Base-by-base conservation (phyloP, 2,888 invertebrate species). In the Barypeithes pellucidus region DNA sequence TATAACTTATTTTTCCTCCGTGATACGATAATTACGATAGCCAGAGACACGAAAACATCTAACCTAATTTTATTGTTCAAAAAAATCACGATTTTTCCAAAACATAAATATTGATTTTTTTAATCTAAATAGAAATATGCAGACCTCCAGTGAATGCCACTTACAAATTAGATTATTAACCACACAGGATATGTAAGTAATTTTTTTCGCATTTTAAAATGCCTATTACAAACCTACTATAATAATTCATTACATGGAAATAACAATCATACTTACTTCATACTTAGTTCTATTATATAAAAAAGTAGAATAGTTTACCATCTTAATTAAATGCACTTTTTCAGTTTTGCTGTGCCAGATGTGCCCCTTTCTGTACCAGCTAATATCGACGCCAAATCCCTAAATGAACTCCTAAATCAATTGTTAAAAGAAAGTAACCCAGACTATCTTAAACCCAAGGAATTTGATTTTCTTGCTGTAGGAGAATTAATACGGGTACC, bases 391-490 rank as follows among this genome's bases (percentile, higher is more conserved):
- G 85, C 90, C 11, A 86, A 88, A 20, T 93, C 94, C 72, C 87
- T 97, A 11, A 96, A 94, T 84, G 90, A 89, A 24, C 88, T 97
- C 65, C 87, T 97, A 2, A 95, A 96, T 86, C 92, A 94, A 72
- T 84, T 97, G 72, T 84, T 97, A 41, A 90, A 89, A 85, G 94
- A 91, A 82, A 87, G 83, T 29, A 87, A 87, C 78, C 80, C 87
- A 0, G 83, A 83, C 41, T 74, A 81, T 52, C 77, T 83, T 12
- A 85, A 85, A 74, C 79, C 82, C 1, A 86, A 91, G 41, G 92
- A 94, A 75, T 98, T 98, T 87, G 97, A 98, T 86, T 97, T 97
- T 84, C 86, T 98, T 65, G 91, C 96, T 65, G 89, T 90, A 77
- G 94, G 93, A n/a, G 95, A 97, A 85, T 90, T 97, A 77, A 85